Evolutionary conservation across 2,113 vertebrate species (phyloP).

Genomic region (Phrynosoma blainvillii): DNA sequence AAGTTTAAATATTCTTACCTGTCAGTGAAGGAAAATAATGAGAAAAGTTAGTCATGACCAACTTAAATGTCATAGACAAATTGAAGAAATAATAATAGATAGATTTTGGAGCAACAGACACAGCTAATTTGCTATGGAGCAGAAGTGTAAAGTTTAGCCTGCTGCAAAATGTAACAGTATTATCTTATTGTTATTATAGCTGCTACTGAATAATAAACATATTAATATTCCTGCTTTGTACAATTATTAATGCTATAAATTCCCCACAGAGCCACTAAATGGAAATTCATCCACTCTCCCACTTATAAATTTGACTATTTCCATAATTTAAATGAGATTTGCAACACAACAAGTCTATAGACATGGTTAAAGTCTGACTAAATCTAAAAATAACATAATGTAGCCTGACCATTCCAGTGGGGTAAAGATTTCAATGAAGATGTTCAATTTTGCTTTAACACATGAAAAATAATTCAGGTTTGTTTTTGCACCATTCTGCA

Average conservation of each 20-base stretch:
- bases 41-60: neutral
- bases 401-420: neutral
- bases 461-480: constrained; percentile 51
- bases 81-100: neutral
- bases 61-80: neutral
- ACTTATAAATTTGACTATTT: constrained; percentile 12
- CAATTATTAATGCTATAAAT: constrained; percentile 6
- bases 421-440: neutral
- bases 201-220: neutral
- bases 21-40: too few relatives aligned
- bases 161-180: neutral
- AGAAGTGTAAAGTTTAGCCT: neutral
- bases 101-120: neutral
- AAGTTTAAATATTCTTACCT: neutral
- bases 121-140: neutral
- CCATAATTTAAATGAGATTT: constrained; percentile 38
- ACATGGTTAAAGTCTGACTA: constrained; percentile 39
- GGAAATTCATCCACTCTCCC: neutral
- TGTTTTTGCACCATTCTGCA: constrained; percentile 14
- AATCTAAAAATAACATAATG: constrained; percentile 43
- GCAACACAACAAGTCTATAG: constrained; percentile 53
- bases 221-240: neutral
- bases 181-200: neutral
- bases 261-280: constrained; percentile 18
- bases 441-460: constrained; percentile 40